Percentiles rank a stretch among this genome's conserved stretches.
phyloP scores from a whole-genome alignment of 1,140 invertebrate genomes.

The Hycleus cichorii region DNA sequence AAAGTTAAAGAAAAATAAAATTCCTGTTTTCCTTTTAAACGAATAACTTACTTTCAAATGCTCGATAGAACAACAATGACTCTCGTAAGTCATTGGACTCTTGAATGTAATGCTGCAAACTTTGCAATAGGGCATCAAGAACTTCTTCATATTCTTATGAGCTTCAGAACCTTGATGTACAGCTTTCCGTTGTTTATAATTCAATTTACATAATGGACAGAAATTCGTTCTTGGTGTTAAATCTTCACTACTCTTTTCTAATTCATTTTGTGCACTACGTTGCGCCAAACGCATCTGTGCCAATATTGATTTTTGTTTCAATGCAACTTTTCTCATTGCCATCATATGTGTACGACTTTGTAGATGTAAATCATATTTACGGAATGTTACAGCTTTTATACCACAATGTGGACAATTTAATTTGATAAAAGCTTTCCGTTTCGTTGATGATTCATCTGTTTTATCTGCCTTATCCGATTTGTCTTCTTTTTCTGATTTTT shows the following conservation, averaged over 20 bases:
- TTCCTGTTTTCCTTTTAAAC: not conserved
- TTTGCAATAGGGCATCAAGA: conserved; percentile 70
- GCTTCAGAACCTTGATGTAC: conserved; percentile 67
- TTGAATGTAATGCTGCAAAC: conserved; percentile 64
- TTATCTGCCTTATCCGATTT: not conserved
- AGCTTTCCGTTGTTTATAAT: conserved; percentile 65
- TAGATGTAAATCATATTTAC: conserved; percentile 63
- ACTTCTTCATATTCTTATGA: conserved; percentile 72
- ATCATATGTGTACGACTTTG: conserved; percentile 57
- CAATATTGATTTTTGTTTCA: conserved; percentile 61
- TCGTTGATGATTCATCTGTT: conserved; percentile 38
- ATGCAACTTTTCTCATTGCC: conserved; percentile 61
- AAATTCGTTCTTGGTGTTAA: conserved; percentile 57
- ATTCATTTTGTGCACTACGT: conserved; percentile 60
- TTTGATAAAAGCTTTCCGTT: conserved; percentile 52
- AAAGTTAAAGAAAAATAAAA: not conserved
- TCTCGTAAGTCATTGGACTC: conserved; percentile 73
- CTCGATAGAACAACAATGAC: conserved; percentile 68
- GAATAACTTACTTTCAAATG: conserved; percentile 60
- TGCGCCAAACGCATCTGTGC: conserved; percentile 66
- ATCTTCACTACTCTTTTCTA: conserved; percentile 60
- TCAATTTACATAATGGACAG: conserved; percentile 71
- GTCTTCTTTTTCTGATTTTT: conserved; percentile 16
- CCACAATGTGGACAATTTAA: conserved; percentile 67
- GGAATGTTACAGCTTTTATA: conserved; percentile 63